Percentiles rank a stretch among this genome's conserved stretches.
Conservation (phyloP, 2,888 invertebrate species). For the Craniophora ligustri region DNA sequence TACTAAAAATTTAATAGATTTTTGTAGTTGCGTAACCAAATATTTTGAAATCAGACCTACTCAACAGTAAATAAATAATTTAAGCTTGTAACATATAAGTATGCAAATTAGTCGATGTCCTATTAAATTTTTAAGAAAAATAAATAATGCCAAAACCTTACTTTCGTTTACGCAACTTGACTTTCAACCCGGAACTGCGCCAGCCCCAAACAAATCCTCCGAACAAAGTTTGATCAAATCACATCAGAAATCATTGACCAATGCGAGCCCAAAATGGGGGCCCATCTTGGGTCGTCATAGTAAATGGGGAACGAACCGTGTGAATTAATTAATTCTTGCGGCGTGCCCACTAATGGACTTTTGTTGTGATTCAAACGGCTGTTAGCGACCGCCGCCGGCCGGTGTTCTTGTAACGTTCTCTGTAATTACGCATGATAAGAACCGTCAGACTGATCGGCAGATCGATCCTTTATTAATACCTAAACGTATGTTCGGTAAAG, state of each 20-base stretch:
- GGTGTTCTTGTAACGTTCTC: conserved; percentile 34
- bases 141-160: too few relatives aligned
- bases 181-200: not conserved
- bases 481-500: too few relatives aligned
- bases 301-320: conserved; percentile 59
- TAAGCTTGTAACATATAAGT: too few relatives aligned
- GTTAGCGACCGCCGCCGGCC: conserved; percentile 51
- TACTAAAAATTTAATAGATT: too few relatives aligned
- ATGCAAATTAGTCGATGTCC: too few relatives aligned
- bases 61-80: too few relatives aligned
- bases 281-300: conserved; percentile 44
- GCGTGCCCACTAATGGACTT: conserved; percentile 69
- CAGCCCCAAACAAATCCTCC: conserved; percentile 2
- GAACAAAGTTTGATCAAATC: conserved; percentile 41
- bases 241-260: conserved; percentile 53
- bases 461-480: conserved; percentile 8
- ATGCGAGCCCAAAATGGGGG: conserved; percentile 39
- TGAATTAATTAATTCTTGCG: conserved; percentile 74
- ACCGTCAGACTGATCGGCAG: conserved; percentile 35
- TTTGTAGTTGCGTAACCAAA: too few relatives aligned
- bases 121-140: too few relatives aligned
- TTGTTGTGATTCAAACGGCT: conserved; percentile 70
- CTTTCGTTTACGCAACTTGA: not conserved
- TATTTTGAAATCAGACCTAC: too few relatives aligned
- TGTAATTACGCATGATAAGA: conserved; percentile 51